Evolutionary conservation across 2,797 vertebrate species (phyloP), one percentile per base, ranked within the genome.

Genomic region (Sternarchorhynchus goeldii): DNA sequence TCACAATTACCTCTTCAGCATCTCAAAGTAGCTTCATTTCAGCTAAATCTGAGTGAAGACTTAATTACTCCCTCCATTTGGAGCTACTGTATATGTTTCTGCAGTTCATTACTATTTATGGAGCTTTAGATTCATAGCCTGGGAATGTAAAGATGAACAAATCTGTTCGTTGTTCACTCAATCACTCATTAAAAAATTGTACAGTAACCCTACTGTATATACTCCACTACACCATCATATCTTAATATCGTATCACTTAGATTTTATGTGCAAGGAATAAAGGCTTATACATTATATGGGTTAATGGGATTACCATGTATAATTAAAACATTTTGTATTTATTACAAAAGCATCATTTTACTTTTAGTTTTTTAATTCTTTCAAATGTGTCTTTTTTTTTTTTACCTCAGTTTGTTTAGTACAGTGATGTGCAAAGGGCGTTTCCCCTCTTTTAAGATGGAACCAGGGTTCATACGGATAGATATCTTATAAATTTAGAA

Each of bases 1-100:
- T 86, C 64, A 81, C 78, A 76, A 83, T 79, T 84, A 80, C 84
- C 77, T 81, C 83, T 71, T 45, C 60, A 60, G 72, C 80, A 76
- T 79, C 36, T 80, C 68, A 34, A 60, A 82, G 75, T 36, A 53
- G 81, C 85, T 81, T 81, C 75, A 75, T 75, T 81, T 76, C 79
- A 69, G 75, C 77, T 74, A 75, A 77, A 60, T 83, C 82, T 75
- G 74, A 84, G 81, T 70, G 73, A 50, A 31, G 21, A 36, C 75
- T 78, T 85, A 75, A 83, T 81, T 81, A 75, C 77, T 68, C 45
- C 78, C 66, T 76, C 77, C 70, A 73, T 79, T 81, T 62, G 78
- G 70, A 73, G 70, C 63, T 66, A 78, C 76, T 73, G 60, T 81
- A 77, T 79, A 81, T 68, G 80, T 81, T 85, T 66, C 75, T 78